These are phyloP conservation scores for Fragum whitleyi DNA, from an alignment of 2,888 invertebrate species.

Conservation along the genomic window DNA sequence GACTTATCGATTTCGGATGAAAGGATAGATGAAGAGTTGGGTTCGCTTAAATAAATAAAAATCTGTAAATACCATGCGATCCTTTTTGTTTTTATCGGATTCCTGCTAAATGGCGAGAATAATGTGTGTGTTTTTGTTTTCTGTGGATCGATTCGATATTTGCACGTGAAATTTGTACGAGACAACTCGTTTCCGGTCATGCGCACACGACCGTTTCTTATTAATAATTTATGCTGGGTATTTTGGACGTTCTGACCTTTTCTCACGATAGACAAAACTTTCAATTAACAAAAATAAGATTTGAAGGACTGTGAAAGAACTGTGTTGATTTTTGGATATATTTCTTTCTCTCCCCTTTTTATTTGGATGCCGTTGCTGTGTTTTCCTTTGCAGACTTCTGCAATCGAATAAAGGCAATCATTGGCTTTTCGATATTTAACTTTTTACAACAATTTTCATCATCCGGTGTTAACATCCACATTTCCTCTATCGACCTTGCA, in stretches of 20 bases:
- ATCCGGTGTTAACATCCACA: no score
- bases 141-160: constrained; percentile 8
- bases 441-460: not conserved
- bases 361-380: not conserved
- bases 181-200: constrained; percentile 45
- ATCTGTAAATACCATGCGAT: constrained; percentile 21
- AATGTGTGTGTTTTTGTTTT: constrained; percentile 13
- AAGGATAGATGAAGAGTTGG: constrained; percentile 4
- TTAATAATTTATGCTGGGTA: constrained; percentile 56
- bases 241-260: constrained; percentile 24
- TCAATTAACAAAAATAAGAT: not conserved
- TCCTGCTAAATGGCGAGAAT: constrained; percentile 1
- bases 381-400: not conserved
- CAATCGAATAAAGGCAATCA: not conserved
- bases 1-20: constrained; percentile 28
- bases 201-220: constrained; percentile 49
- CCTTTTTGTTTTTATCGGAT: constrained; percentile 11
- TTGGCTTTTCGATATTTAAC: not conserved
- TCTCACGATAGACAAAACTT: not conserved
- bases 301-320: not conserved
- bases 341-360: not conserved
- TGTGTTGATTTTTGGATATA: not conserved
- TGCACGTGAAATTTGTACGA: constrained; percentile 12
- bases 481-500: no score
- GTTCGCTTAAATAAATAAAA: constrained; percentile 24